Percentiles rank a stretch among this genome's conserved stretches.
These are phyloP conservation scores for Ariopsis seemanni DNA, from an alignment of 2,113 vertebrate genomes.

Conservation along the genomic window DNA sequence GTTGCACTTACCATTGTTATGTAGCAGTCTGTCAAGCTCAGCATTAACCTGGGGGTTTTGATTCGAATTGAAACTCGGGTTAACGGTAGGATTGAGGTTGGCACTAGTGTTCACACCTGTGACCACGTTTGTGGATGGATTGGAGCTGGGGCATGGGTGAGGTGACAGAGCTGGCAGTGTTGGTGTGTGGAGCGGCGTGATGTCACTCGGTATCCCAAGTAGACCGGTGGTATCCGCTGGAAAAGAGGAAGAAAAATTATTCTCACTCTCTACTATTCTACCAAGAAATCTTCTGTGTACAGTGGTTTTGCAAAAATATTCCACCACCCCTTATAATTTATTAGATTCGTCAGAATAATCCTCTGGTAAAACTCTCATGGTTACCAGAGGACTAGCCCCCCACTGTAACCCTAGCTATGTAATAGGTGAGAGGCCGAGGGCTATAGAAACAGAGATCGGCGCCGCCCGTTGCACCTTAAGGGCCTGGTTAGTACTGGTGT, in stretches of 20 bases:
- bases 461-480: too few species aligned
- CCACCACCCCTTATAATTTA: neutral
- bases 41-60: constrained; percentile 52
- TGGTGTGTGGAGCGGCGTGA: constrained; percentile 85
- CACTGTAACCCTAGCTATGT: too few species aligned
- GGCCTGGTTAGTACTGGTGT: too few species aligned
- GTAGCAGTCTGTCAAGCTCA: constrained; percentile 44
- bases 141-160: constrained; percentile 52
- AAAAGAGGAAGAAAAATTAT: neutral
- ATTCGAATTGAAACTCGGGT: constrained; percentile 22
- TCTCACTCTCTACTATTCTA: neutral
- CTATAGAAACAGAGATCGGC: too few species aligned
- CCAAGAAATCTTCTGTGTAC: neutral
- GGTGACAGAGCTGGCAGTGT: constrained; percentile 76
- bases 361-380: too few species aligned
- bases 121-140: neutral
- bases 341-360: neutral
- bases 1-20: constrained; percentile 50
- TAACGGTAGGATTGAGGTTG: neutral
- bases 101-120: neutral
- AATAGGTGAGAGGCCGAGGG: too few species aligned
- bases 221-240: constrained; percentile 72
- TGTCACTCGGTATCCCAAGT: constrained; percentile 67
- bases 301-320: neutral
- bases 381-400: too few species aligned